phyloP scores from a whole-genome alignment of 2,113 vertebrate species.

The Microcebus murinus region DNA sequence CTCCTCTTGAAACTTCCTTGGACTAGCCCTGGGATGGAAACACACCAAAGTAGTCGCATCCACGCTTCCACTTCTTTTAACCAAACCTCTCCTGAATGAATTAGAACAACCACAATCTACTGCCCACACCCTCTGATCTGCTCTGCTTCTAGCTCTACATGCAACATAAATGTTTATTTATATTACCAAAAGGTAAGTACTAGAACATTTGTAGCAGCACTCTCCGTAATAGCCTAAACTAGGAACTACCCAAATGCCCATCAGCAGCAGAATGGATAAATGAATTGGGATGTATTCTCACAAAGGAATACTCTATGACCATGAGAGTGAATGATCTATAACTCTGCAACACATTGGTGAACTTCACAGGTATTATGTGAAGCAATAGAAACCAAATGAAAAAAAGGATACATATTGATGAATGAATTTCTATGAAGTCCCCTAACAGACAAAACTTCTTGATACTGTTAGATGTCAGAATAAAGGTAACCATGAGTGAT shows the following conservation, averaged over 20 bases:
- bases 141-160: not conserved
- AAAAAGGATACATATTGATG: not conserved
- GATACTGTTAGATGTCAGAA: not conserved
- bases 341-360: not conserved
- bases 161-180: not conserved
- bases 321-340: not conserved
- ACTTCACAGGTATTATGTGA: not conserved
- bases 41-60: not conserved
- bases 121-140: not conserved
- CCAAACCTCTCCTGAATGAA: not conserved
- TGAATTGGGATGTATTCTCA: not conserved
- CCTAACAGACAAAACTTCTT: slow-evolving; percentile 26
- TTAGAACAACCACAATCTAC: not conserved
- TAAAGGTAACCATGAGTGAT: not conserved
- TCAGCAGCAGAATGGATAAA: not conserved
- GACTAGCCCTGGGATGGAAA: not conserved
- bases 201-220: not conserved
- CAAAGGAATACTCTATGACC: not conserved
- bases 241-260: not conserved
- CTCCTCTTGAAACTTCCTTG: not conserved
- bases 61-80: not conserved
- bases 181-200: slow-evolving; percentile 23
- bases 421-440: not conserved
- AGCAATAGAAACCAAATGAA: not conserved
- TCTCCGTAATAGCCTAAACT: not conserved